Conservation (phyloP, 2,113 vertebrate species). For the Plecturocebus donacophilus region DNA sequence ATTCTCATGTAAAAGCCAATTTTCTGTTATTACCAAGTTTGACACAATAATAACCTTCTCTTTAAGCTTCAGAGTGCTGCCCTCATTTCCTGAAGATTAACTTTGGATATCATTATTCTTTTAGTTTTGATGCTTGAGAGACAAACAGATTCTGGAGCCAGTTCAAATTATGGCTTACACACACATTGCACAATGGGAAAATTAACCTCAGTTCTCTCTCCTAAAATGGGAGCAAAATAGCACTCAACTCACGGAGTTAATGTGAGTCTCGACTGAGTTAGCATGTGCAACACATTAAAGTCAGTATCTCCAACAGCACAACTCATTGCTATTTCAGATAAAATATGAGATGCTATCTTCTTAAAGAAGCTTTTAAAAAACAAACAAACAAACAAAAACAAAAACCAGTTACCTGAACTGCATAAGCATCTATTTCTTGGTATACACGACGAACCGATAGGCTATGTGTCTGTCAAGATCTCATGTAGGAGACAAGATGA, state of each 20-base stretch:
- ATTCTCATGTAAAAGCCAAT: neutral
- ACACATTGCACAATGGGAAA: accelerated
- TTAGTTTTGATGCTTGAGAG: neutral
- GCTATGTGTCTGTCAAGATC: neutral
- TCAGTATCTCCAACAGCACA: accelerated
- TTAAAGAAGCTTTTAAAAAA: neutral
- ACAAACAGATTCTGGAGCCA: neutral
- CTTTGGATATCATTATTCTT: neutral
- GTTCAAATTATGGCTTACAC: neutral
- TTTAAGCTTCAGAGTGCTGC: neutral
- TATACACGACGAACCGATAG: neutral
- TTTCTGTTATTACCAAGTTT: neutral
- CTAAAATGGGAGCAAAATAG: neutral
- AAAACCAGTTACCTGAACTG: neutral
- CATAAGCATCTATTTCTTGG: neutral
- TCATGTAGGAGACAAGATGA: neutral
- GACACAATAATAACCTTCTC: neutral
- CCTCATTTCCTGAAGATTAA: neutral
- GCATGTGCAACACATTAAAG: accelerated
- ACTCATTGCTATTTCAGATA: neutral
- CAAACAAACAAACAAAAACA: too few species aligned
- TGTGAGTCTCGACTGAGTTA: neutral
- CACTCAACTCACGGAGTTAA: accelerated
- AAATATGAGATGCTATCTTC: neutral
- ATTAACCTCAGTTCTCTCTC: neutral